Evolutionary conservation across 2,113 vertebrate genomes (phyloP), one percentile per base, ranked within the genome.

Genomic region (Lontra canadensis): DNA sequence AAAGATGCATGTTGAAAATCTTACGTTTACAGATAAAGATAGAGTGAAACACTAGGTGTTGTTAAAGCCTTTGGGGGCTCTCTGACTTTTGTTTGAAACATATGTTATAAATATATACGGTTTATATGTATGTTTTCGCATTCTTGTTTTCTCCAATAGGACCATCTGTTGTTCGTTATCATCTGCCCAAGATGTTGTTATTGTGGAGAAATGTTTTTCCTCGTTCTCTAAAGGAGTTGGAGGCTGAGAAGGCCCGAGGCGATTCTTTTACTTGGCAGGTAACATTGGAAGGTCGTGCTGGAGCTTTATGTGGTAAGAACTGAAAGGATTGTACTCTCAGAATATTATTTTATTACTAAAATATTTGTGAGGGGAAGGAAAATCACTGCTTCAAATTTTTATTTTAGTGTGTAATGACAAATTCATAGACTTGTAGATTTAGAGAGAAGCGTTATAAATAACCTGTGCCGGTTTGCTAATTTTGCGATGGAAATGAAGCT

Each of bases 221-320:
- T 71, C 99, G 99, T 94, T 99, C 99, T 52, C 98, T 99, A 98
- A 99, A 99, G 98, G 99, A 99, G 88, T 55, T 99, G 97, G 99
- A 99, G 97, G 99, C 99, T 4, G 99, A 99, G 98, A 99, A 99
- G 97, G 99, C 99, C 0, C 98, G 99, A 98, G 99, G 99, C 88
- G 99, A 99, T 98, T 99, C 99, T 74, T 99, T 99, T 98, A 99
- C 99, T 71, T 99, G 99, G 99, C 99, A 99, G 98, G 99, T 99
- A 92, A 99, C 99, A 0, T 97, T 99, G 98, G 99, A 99, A 98
- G 99, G 99, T 31, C 99, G 99, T 3, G 99, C 99, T 82, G 99
- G 99, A 98, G 99, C 99, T 65, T 98, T 99, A 63, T 99, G 99
- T 80, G 99, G 99, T 99, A 99, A 99, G 98, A 92, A 96, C 71